Base-by-base conservation (phyloP, 2,797 vertebrate species). In the Muscicapa comitata region DNA sequence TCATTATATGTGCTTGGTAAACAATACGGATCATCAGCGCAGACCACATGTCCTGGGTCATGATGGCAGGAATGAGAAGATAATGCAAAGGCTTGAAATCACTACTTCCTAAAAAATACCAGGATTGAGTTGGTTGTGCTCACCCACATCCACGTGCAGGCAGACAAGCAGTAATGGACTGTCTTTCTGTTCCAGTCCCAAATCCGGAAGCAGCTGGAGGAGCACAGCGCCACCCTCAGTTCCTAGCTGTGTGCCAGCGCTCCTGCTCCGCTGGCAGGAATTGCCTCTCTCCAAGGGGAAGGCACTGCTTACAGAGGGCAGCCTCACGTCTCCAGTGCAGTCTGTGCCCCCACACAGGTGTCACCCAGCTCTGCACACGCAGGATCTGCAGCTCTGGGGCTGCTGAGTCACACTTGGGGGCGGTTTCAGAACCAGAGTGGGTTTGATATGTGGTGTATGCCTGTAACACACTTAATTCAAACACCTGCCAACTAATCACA, bases 181-280 rank as follows among this genome's bases (percentile, higher is more conserved):
- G n/a, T 90, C 31, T 13, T 91, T 95, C 61, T 92, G 18, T 97
- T 97, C 43, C 28, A 98, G 98, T 97, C 98, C 57, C 97, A 98
- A 65, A 98, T 98, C 78, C 95, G 97, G 86, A 98, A 96, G 92
- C 96, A 98, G 67, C 71, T 96, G 31, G 86, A 92, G 47, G 97
- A 97, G 87, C 82, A 40, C 15, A 86, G 83, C 0, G 10, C 93
- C 45, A 59, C 94, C 9, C 54, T 96, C 73, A 94, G 68, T 4
- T 93, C 97, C 55, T 97, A 76, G 72, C 81, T 10, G 53, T 35
- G 35, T 43, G 37, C 55, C 26, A 6, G 13, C 1, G 1, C 53
- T 51, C 15, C 38, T 9, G 48, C n/a, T 62, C 53, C 3, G 0
- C 2, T 1, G 45, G 40, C 66, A 31, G 75, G 48, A 43, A 2